Conservation (phyloP, 2,888 invertebrate species). For the Liopterus haemorrhoidalis region DNA sequence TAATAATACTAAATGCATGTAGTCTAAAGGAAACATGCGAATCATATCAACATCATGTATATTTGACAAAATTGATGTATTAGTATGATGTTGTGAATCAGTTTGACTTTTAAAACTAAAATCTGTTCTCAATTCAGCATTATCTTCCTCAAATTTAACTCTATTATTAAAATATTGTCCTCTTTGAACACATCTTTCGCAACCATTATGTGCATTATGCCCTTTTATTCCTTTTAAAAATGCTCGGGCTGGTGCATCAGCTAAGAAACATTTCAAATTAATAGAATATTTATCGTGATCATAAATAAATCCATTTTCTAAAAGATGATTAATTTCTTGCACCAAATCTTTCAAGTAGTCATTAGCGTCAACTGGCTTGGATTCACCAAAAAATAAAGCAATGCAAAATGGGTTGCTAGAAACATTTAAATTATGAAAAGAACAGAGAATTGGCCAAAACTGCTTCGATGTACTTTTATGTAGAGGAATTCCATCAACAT, state of each 20-base stretch:
- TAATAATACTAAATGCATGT: slow-evolving; percentile 28
- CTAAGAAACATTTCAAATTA: background rate
- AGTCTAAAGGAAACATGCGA: slow-evolving; percentile 23
- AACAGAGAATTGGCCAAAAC: no score
- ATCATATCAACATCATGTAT: slow-evolving; percentile 16
- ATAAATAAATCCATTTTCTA: slow-evolving; percentile 4
- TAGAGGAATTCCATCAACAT: no score
- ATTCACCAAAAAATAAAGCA: no score
- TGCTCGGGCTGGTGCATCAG: slow-evolving; percentile 7
- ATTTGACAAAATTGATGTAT: slow-evolving; percentile 13
- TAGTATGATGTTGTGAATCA: slow-evolving; percentile 23
- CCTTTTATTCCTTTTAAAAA: slow-evolving; percentile 5
- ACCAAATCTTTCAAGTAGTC: no score
- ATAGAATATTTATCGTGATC: slow-evolving; percentile 2
- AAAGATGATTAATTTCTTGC: no score
- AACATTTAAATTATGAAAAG: no score
- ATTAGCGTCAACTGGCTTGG: no score
- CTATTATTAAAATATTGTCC: slow-evolving; percentile 6
- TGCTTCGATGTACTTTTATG: no score
- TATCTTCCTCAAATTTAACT: slow-evolving; percentile 7
- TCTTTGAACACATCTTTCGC: slow-evolving; percentile 6
- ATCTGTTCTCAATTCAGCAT: slow-evolving; percentile 22
- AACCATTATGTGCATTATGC: slow-evolving; percentile 7
- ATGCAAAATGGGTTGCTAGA: no score
- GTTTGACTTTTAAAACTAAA: slow-evolving; percentile 18